Percentiles rank a stretch among this genome's conserved stretches.
Conservation (phyloP, 2,888 invertebrate species). For the Pristionchus entomophagus region DNA sequence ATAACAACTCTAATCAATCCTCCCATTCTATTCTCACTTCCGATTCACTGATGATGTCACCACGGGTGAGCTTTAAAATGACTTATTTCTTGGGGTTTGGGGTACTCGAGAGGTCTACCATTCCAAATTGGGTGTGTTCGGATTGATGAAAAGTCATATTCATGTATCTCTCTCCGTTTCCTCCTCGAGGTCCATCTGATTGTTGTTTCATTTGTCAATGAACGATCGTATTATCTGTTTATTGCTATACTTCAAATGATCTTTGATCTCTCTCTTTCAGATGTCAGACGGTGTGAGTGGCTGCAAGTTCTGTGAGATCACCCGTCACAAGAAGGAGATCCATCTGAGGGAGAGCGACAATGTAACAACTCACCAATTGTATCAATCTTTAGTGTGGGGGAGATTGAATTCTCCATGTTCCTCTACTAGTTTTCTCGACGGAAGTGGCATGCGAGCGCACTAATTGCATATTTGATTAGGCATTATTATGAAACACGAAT, state of each 20-base stretch:
- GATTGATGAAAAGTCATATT: no score
- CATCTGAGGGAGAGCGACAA: constrained; percentile 56
- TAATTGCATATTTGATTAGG: no score
- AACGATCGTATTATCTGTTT: not conserved
- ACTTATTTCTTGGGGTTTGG: no score
- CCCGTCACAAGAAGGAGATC: constrained; percentile 57
- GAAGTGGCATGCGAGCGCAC: no score
- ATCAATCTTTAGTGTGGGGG: no score
- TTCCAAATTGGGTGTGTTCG: no score
- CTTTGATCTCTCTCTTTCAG: constrained; percentile 4
- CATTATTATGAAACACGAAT: no score
- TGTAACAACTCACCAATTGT: constrained; percentile 47
- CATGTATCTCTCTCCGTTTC: not conserved
- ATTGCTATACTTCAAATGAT: not conserved
- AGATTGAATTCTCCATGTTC: no score
- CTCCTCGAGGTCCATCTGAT: not conserved
- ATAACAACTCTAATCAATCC: not conserved
- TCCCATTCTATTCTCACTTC: not conserved
- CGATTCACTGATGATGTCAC: not conserved
- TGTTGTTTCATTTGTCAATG: not conserved
- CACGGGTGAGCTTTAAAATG: no score
- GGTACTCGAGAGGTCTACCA: no score
- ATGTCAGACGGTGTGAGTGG: constrained; percentile 51
- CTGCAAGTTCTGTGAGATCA: constrained; percentile 67
- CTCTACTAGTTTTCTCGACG: no score